A percentile compares a stretch with the other conserved stretches of the same genome.
Evolutionary conservation across 2,888 invertebrate species (phyloP).

Genomic region (Noctua janthina): DNA sequence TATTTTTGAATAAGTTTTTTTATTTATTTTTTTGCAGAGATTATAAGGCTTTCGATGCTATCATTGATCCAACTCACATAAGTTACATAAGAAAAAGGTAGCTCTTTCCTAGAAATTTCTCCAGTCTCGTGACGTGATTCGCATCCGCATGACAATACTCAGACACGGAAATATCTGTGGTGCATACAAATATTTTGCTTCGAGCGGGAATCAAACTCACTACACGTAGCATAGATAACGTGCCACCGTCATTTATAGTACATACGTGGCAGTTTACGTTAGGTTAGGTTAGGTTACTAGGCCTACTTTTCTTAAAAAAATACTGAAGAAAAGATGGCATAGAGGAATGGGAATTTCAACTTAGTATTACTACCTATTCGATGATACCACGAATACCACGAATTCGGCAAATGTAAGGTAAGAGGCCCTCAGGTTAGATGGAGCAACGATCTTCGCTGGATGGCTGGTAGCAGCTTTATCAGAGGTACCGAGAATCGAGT

Average conservation of each 20-base stretch:
- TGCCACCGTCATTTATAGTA: not conserved
- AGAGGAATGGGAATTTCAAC: not conserved
- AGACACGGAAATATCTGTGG: not conserved
- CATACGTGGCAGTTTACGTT: not conserved
- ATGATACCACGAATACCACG: no score
- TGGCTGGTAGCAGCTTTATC: not conserved
- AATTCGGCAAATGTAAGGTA: not conserved
- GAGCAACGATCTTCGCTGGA: not conserved
- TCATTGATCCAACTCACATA: not conserved
- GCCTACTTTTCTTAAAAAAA: not conserved
- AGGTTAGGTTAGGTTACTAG: no score
- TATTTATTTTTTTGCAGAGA: not conserved
- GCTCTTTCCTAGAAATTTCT: not conserved
- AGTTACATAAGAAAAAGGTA: not conserved
- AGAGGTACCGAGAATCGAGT: not conserved
- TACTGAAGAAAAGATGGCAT: not conserved
- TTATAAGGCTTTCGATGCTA: not conserved
- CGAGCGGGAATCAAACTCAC: not conserved
- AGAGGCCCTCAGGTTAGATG: not conserved
- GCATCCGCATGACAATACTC: not conserved
- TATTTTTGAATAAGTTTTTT: no score
- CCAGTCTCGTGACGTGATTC: not conserved
- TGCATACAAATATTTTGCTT: not conserved
- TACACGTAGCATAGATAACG: not conserved
- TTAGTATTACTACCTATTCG: no score